Conservation (phyloP, 2,797 vertebrate genomes). For the Vespertilio murinus region DNA sequence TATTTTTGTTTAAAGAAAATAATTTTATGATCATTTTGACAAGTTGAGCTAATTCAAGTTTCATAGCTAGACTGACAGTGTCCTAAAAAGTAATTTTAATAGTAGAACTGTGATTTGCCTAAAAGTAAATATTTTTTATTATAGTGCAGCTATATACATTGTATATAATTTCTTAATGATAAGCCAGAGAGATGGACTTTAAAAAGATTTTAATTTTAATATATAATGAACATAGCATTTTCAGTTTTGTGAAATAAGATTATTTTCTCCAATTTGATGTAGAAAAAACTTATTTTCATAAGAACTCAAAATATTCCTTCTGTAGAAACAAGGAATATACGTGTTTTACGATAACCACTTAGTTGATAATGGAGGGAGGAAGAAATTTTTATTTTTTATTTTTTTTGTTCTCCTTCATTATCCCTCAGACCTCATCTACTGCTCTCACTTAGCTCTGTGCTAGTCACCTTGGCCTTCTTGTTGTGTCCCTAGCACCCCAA, state of each 20-base stretch:
- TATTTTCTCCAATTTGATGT: background rate
- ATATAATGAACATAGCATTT: slow-evolving; percentile 15
- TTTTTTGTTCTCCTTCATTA: background rate
- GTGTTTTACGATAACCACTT: background rate
- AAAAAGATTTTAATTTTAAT: slow-evolving; percentile 26
- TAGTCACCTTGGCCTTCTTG: background rate
- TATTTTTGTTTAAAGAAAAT: slow-evolving; percentile 30
- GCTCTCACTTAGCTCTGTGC: background rate
- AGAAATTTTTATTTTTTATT: background rate
- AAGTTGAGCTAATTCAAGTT: background rate
- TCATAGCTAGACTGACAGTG: background rate
- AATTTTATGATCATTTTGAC: slow-evolving; percentile 22
- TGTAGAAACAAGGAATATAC: background rate
- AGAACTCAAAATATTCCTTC: background rate
- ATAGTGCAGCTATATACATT: background rate
- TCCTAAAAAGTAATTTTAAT: slow-evolving; percentile 28
- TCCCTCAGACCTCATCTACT: background rate
- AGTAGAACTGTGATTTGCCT: background rate
- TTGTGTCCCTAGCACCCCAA: background rate
- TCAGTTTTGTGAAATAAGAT: background rate
- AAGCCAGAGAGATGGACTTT: background rate
- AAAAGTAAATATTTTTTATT: slow-evolving; percentile 18
- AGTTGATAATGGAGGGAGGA: background rate
- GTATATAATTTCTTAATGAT: background rate
- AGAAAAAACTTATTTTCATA: background rate